Conservation (phyloP, 2,797 vertebrate species). For the Pangasius djambal region DNA sequence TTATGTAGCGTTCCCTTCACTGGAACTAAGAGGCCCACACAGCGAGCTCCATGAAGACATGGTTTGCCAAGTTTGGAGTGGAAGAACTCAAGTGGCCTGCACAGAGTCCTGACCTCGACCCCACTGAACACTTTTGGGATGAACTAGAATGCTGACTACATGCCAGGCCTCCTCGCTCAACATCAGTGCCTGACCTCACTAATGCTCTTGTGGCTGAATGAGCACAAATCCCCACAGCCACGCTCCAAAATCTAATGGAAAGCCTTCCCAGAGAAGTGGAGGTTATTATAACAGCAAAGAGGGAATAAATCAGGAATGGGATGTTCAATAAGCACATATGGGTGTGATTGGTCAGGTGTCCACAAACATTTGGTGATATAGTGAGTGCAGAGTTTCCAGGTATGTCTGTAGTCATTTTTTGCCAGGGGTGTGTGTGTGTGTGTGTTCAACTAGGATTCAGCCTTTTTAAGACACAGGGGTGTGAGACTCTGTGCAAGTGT, state of each 20-base stretch:
- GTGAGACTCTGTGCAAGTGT: slow-evolving; percentile 16
- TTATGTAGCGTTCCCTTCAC: neutral
- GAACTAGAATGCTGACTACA: neutral
- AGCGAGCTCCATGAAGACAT: neutral
- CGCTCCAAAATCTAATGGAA: neutral
- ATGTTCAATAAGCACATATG: neutral
- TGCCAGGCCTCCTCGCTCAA: neutral
- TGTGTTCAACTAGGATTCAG: slow-evolving; percentile 5
- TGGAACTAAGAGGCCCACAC: neutral
- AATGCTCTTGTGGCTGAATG: slow-evolving; percentile 7
- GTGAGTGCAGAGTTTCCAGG: neutral
- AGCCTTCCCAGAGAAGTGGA: neutral
- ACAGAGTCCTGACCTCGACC: slow-evolving; percentile 14
- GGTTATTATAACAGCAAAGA: slow-evolving; percentile 5
- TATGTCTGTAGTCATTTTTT: neutral
- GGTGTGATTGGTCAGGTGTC: neutral
- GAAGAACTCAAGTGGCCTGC: neutral
- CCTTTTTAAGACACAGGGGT: neutral
- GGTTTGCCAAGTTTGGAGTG: neutral
- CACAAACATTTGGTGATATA: neutral
- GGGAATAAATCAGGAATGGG: neutral
- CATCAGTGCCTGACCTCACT: slow-evolving; percentile 1
- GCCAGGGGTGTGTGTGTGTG: slow-evolving; percentile 23
- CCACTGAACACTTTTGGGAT: neutral
- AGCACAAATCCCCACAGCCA: neutral